Evolutionary conservation across 2,113 vertebrate species (phyloP).

Genomic region (Gopherus evgoodei): DNA sequence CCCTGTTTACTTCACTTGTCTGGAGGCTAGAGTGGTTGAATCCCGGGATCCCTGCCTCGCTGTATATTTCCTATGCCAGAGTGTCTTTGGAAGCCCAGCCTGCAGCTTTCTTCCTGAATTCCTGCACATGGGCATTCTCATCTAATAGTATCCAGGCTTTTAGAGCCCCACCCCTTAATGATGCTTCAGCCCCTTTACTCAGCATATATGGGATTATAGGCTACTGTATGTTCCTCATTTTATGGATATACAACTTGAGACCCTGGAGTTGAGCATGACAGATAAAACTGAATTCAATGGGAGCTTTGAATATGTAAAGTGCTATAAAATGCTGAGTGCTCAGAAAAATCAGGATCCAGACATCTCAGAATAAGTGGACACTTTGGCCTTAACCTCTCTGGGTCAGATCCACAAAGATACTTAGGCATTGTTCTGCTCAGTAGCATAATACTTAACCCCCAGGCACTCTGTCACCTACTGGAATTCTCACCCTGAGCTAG

Average conservation of each 20-base stretch:
- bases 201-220: background rate
- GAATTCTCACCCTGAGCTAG: background rate
- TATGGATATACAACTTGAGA: background rate
- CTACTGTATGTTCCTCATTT: background rate
- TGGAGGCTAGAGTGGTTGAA: accelerated
- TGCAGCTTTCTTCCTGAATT: background rate
- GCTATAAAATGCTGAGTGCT: background rate
- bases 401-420: background rate
- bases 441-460: background rate
- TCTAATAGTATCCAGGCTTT: background rate
- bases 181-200: background rate
- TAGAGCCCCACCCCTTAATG: background rate
- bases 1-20: background rate
- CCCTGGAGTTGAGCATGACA: accelerated
- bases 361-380: background rate
- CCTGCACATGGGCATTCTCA: background rate
- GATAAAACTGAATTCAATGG: background rate
- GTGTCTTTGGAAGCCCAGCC: background rate
- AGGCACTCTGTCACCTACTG: background rate
- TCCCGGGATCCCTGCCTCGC: background rate
- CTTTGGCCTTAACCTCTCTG: background rate
- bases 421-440: background rate
- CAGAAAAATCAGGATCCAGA: background rate
- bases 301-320: background rate
- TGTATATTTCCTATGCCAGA: background rate